A percentile compares a stretch with the other conserved stretches of the same genome.
These are phyloP conservation scores for Axis porcinus DNA, from an alignment of 2,113 vertebrate genomes.

Conservation along the genomic window DNA sequence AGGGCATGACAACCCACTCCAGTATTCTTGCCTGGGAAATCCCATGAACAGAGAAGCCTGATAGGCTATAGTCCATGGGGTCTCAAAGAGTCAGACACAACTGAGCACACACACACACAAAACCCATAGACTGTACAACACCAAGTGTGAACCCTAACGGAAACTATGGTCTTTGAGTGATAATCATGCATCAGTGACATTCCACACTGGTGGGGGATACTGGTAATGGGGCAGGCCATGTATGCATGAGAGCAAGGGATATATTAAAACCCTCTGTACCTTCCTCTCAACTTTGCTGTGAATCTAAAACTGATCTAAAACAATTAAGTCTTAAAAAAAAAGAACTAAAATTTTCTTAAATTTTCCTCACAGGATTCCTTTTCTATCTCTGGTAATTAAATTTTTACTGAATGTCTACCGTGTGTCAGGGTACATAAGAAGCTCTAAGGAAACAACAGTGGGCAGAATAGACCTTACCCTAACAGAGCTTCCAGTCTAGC, in stretches of 20 bases:
- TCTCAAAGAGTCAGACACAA: neutral
- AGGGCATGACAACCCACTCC: neutral
- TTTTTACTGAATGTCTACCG: neutral
- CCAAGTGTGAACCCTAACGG: neutral
- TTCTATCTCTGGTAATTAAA: neutral
- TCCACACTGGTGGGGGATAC: neutral
- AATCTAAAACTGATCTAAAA: neutral
- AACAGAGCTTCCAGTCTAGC: neutral
- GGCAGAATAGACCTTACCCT: neutral
- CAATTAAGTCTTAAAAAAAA: neutral
- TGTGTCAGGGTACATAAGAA: neutral
- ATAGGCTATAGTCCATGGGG: neutral
- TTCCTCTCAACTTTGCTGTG: neutral
- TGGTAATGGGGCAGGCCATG: neutral
- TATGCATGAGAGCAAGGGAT: neutral
- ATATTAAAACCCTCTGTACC: neutral
- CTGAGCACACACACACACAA: neutral
- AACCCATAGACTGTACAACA: neutral
- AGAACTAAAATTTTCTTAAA: neutral
- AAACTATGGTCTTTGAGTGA: neutral
- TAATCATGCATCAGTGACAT: neutral
- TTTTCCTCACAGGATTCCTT: neutral
- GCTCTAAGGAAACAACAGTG: neutral
- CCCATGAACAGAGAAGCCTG: neutral
- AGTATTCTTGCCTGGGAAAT: neutral